These are phyloP conservation scores for Sebastes iracundus DNA, from an alignment of 2,797 vertebrate genomes.

Conservation along the genomic window DNA sequence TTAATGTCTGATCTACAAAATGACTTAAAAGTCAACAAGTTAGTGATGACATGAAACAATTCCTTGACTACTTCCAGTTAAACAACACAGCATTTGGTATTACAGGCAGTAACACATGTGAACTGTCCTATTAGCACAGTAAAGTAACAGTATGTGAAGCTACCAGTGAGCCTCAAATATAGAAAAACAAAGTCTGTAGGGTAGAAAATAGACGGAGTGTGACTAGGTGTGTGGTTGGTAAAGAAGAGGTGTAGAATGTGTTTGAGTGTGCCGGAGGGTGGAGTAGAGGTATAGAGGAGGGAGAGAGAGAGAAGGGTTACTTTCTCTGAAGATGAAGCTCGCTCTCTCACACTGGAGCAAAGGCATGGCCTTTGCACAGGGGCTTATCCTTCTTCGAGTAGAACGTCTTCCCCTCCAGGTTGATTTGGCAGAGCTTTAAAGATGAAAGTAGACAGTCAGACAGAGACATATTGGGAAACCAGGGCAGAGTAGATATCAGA, in stretches of 20 bases:
- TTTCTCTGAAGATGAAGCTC: constrained; percentile 60
- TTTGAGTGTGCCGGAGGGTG: constrained; percentile 28
- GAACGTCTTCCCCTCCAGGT: constrained; percentile 99
- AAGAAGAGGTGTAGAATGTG: constrained; percentile 30
- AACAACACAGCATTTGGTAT: constrained; percentile 43
- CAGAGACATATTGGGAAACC: constrained; percentile 51
- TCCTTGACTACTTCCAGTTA: constrained; percentile 59
- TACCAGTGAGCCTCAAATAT: constrained; percentile 32
- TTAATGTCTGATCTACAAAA: background rate
- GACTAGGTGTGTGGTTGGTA: constrained; percentile 54
- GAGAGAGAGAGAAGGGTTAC: constrained; percentile 5
- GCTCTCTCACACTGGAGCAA: constrained; percentile 90
- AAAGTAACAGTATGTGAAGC: constrained; percentile 26
- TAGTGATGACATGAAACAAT: constrained; percentile 30
- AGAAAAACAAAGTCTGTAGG: constrained; percentile 41
- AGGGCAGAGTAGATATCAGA: constrained; percentile 44
- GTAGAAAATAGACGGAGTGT: constrained; percentile 12
- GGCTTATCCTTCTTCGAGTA: constrained; percentile 99
- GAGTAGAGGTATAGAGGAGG: constrained; percentile 24
- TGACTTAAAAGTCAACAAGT: constrained; percentile 27
- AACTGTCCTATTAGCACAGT: constrained; percentile 15
- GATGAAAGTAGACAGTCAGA: constrained; percentile 66
- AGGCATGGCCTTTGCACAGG: constrained; percentile 98
- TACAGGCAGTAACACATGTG: constrained; percentile 31
- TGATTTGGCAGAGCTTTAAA: constrained; percentile 96